Evolutionary conservation across 2,888 invertebrate species (phyloP).

Genomic region (Archips crataeganus): DNA sequence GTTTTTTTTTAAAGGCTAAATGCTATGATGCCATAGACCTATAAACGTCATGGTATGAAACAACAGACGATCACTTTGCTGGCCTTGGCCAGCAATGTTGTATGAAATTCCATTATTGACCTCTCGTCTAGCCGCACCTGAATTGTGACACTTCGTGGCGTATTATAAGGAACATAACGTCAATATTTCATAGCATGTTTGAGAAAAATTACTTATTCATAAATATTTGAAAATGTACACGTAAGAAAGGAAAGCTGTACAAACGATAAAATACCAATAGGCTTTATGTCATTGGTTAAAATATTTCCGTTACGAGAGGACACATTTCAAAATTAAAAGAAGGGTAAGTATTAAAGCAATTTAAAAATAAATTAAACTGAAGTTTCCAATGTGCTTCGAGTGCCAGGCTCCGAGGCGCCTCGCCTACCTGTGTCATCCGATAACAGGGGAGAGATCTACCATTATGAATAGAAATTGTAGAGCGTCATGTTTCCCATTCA

Average conservation of each 20-base stretch:
- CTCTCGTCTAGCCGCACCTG: no score
- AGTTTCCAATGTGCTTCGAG: constrained; percentile 50
- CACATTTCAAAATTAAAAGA: constrained; percentile 1
- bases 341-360: background rate
- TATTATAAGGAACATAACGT: no score
- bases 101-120: no score
- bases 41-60: no score
- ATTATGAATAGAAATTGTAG: constrained; percentile 61
- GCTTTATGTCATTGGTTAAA: background rate
- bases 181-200: no score
- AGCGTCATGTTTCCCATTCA: constrained; percentile 52
- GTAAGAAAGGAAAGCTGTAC: background rate
- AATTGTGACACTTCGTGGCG: no score
- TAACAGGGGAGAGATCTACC: constrained; percentile 57
- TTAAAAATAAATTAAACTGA: constrained; percentile 22
- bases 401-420: constrained; percentile 58
- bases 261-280: background rate
- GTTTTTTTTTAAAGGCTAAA: no score
- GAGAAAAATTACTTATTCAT: constrained; percentile 1
- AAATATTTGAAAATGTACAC: constrained; percentile 2
- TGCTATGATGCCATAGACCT: no score
- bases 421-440: constrained; percentile 72
- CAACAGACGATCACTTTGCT: no score
- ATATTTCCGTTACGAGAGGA: background rate
- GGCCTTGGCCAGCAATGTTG: no score